Conservation (phyloP, 2,797 vertebrate species). For the Holocentrus rufus region DNA sequence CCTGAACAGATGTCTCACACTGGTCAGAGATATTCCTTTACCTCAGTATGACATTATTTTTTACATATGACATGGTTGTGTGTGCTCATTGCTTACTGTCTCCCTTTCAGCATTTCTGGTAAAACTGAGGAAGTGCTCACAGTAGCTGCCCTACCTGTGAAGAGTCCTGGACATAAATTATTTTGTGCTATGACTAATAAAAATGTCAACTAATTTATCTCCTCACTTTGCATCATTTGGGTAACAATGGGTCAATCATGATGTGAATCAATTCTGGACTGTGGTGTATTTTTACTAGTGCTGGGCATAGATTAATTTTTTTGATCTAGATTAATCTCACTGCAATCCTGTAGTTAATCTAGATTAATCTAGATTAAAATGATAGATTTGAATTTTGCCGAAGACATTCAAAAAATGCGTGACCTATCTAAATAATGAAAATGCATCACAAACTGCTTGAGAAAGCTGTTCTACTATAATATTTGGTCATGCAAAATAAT, state of each 20-base stretch:
- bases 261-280: not conserved
- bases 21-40: conserved; percentile 78
- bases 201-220: not conserved
- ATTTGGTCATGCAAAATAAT: too few species aligned
- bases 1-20: conserved; percentile 86
- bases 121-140: conserved; percentile 87
- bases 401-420: too few species aligned
- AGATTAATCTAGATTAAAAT: too few species aligned
- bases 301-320: too few species aligned
- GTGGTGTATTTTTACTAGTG: not conserved
- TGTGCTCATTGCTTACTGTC: conserved; percentile 5
- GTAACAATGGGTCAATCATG: not conserved
- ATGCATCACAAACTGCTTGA: too few species aligned
- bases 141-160: conserved; percentile 17
- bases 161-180: not conserved
- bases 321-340: too few species aligned
- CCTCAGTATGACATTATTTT: not conserved
- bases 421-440: too few species aligned
- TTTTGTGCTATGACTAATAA: conserved; percentile 1
- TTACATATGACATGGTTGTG: not conserved
- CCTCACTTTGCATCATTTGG: not conserved
- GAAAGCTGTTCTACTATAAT: too few species aligned
- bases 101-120: conserved; percentile 90
- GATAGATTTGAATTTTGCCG: too few species aligned
- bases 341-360: too few species aligned